These are phyloP conservation scores for Sternotherus odoratus DNA, from an alignment of 2,797 vertebrate species.

Conservation along the genomic window DNA sequence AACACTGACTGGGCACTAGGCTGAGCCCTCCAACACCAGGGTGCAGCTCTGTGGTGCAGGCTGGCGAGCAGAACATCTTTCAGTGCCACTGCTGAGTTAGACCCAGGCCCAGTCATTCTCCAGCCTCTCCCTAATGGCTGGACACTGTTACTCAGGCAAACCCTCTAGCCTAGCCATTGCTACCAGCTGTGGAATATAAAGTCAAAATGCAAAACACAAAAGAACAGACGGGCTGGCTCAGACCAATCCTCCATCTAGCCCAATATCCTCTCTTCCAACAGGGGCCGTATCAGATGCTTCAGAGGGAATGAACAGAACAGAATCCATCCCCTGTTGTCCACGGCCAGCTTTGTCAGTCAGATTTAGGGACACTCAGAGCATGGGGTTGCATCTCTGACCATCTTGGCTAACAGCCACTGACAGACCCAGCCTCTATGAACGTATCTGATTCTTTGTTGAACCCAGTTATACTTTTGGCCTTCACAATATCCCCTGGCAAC, in stretches of 20 bases:
- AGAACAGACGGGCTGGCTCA: not conserved
- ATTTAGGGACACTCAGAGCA: not conserved
- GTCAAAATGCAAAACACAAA: not conserved
- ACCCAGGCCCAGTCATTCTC: not conserved
- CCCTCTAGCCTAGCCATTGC: not conserved
- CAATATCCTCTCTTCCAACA: not conserved
- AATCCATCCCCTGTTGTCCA: not conserved
- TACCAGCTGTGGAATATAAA: not conserved
- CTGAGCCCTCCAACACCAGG: not conserved
- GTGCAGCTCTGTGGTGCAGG: not conserved
- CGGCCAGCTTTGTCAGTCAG: not conserved
- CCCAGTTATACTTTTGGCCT: not conserved
- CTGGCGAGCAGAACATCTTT: not conserved
- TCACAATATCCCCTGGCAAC: not conserved
- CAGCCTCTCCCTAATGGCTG: not conserved
- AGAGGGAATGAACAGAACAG: not conserved
- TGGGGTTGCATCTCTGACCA: not conserved
- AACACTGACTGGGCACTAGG: not conserved
- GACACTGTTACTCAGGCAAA: not conserved
- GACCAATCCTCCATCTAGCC: not conserved
- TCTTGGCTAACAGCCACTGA: not conserved
- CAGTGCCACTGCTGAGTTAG: not conserved
- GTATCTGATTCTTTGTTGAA: not conserved
- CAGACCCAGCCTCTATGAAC: not conserved
- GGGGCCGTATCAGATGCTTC: not conserved